Conservation (phyloP, 2,797 vertebrate genomes). For the Lindbergichthys nudifrons region DNA sequence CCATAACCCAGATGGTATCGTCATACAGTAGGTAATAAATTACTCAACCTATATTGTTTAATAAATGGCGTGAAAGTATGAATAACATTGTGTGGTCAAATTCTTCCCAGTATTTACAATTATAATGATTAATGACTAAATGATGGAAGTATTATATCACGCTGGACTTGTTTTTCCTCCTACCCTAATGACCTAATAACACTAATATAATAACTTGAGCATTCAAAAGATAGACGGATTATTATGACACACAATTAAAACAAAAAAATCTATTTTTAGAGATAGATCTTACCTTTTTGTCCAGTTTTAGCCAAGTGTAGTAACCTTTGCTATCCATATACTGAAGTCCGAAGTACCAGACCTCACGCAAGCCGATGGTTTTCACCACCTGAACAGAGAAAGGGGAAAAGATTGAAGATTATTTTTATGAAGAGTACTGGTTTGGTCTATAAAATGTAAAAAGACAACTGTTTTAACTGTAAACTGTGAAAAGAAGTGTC, state of each 20-base stretch:
- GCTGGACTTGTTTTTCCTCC: background rate
- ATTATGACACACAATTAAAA: background rate
- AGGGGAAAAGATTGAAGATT: too few species aligned
- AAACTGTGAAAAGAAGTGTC: too few species aligned
- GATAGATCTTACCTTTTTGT: constrained; percentile 91
- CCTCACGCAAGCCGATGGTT: constrained; percentile 94
- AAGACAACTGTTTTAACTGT: too few species aligned
- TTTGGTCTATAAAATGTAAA: too few species aligned
- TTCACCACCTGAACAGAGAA: constrained; percentile 90
- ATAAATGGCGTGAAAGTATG: background rate
- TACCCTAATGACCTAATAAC: background rate
- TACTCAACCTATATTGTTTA: background rate
- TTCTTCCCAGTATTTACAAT: background rate
- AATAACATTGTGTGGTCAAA: too few species aligned
- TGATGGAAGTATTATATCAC: background rate
- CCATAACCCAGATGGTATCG: background rate
- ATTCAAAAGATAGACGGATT: background rate
- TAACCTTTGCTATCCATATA: constrained; percentile 93
- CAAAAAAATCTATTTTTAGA: background rate
- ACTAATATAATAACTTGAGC: background rate
- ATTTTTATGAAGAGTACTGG: too few species aligned
- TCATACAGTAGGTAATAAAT: constrained; percentile 2
- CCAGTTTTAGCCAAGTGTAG: constrained; percentile 94
- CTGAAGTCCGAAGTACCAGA: constrained; percentile 98
- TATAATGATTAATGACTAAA: background rate